These are phyloP conservation scores for Megaustenia siamemsis DNA, from an alignment of 2,888 invertebrate genomes.

Conservation along the genomic window DNA sequence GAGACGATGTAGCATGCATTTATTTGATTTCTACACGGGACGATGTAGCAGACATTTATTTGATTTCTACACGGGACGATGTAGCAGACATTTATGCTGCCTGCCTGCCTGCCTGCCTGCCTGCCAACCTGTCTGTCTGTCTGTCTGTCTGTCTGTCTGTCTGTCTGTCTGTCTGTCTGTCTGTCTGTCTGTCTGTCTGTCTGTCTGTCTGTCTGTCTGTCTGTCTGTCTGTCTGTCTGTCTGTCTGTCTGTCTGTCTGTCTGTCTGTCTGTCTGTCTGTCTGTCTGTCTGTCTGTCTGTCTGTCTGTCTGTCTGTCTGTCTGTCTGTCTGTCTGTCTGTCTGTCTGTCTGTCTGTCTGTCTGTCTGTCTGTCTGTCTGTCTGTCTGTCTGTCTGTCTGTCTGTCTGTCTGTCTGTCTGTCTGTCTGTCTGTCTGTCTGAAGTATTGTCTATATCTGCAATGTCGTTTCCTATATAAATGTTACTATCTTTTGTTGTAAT, in stretches of 20 bases:
- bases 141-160: conserved; percentile 40
- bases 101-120: no score
- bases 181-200: conserved; percentile 41
- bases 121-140: no score
- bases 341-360: conserved; percentile 38
- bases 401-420: conserved; percentile 42
- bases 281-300: conserved; percentile 43
- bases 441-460: no score
- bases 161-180: conserved; percentile 42
- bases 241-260: conserved; percentile 40
- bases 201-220: conserved; percentile 39
- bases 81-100: no score
- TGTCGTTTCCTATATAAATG: no score
- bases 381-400: conserved; percentile 39
- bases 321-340: conserved; percentile 41
- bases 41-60: no score
- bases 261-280: conserved; percentile 42
- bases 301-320: conserved; percentile 38
- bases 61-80: no score
- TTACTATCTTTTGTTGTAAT: no score
- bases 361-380: conserved; percentile 34
- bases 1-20: no score
- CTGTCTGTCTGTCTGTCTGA: conserved; percentile 39
- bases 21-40: no score
- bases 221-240: conserved; percentile 40